Conservation (phyloP, 1,140 invertebrate species). For the Drosophila funebris region DNA sequence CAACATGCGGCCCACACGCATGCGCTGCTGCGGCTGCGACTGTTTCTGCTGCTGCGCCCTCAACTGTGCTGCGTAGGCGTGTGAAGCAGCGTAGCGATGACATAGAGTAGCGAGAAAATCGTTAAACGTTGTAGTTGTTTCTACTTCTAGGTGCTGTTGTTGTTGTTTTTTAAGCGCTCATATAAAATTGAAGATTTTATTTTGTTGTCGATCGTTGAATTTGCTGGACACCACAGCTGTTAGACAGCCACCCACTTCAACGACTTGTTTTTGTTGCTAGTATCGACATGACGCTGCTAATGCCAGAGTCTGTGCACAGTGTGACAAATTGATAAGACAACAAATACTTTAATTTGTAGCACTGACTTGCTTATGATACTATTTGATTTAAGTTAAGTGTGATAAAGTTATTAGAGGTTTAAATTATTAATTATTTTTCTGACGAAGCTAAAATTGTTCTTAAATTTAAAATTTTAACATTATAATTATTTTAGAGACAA, state of each 20-base stretch:
- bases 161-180: constrained; percentile 59
- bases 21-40: constrained; percentile 13
- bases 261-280: constrained; percentile 42
- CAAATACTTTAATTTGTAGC: neutral
- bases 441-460: too few species aligned
- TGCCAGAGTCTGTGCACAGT: constrained; percentile 12
- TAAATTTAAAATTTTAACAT: too few species aligned
- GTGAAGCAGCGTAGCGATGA: constrained; percentile 48
- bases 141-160: constrained; percentile 27
- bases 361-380: neutral
- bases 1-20: constrained; percentile 57
- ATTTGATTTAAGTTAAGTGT: neutral
- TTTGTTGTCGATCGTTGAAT: constrained; percentile 37
- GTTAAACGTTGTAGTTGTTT: constrained; percentile 29
- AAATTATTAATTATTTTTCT: too few species aligned
- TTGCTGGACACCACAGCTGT: constrained; percentile 49
- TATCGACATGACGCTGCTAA: constrained; percentile 25
- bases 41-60: neutral
- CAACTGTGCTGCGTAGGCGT: constrained; percentile 54
- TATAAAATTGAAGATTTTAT: constrained; percentile 77
- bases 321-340: neutral
- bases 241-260: constrained; percentile 71
- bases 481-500: too few species aligned
- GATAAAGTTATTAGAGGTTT: neutral
- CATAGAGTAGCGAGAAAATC: constrained; percentile 47